Base-by-base conservation (phyloP, 2,113 vertebrate genomes). In the Corythornis vintsioides region DNA sequence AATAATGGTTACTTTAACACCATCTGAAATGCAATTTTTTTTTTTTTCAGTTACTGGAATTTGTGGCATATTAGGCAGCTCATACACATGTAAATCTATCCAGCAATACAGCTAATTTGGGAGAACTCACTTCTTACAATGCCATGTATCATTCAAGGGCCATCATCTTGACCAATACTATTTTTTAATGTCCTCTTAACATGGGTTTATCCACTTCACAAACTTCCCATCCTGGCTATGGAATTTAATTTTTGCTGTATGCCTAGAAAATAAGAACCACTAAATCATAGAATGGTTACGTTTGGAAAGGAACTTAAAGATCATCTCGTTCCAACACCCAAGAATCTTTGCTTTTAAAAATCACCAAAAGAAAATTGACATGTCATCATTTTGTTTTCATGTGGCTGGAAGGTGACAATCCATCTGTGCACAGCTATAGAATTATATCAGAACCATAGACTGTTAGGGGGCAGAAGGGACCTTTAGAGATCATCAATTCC, bases 161-260 rank as follows among this genome's bases (percentile, higher is more conserved):
- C 7, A 2, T 16, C 50, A 35, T 13, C 43, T 42, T 83, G 13
- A 28, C 33, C 13, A 20, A 21, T 33, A 7, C 10, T 13, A 2
- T 21, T 64, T 40, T 40, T 26, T 83, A 43, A 24, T 42, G 15
- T 15, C 7, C 15, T 61, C 29, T 33, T 50, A 48, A 25, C 4
- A 7, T 0, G 13, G 4, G 9, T 63, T 53, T 25, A n/a, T 29
- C 13, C 20, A 33, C 4, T 6, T 31, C 11, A 2, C 1, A 0
- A 9, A 55, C 11, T 15, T 75, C 16, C 45, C 33, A 6, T 9
- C 18, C 4, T 29, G 47, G 7, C 18, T 65, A 22, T 8, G 13
- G 33, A 33, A 63, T 56, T 77, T 17, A 15, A 26, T 50, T 82
- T 85, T 73, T 55, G 13, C 29, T 57, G 4, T 22, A 33, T 0